A percentile compares a stretch with the other conserved stretches of the same genome.
phyloP scores from a whole-genome alignment of 2,888 invertebrate species.

The Cataglyphis rosenhaueri region DNA sequence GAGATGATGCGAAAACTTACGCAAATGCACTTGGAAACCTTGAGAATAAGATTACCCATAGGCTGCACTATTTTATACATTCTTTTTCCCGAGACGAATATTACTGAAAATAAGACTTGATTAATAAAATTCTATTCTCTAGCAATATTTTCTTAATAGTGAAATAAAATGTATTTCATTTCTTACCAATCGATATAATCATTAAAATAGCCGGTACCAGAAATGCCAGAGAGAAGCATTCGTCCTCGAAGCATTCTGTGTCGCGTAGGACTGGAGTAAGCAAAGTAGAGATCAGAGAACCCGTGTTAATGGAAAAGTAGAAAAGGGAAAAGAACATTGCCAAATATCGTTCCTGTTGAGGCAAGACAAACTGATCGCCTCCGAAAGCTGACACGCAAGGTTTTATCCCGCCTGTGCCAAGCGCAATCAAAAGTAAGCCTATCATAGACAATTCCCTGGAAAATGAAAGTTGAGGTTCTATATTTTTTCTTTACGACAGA shows the following conservation, averaged over 20 bases:
- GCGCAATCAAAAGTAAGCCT: conserved; percentile 91
- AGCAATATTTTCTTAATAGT: background rate
- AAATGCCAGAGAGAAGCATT: conserved; percentile 94
- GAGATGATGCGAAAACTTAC: conserved; percentile 87
- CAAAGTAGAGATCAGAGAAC: conserved; percentile 95
- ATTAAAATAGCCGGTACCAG: conserved; percentile 95
- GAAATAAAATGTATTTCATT: background rate
- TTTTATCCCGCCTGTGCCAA: conserved; percentile 98
- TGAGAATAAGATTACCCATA: conserved; percentile 93
- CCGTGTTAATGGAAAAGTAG: conserved; percentile 97
- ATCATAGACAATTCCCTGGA: conserved; percentile 89
- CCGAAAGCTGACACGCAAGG: conserved; percentile 98
- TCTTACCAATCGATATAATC: conserved; percentile 92
- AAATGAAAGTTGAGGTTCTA: conserved; percentile 24
- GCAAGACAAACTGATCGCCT: conserved; percentile 95
- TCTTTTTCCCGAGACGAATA: conserved; percentile 93
- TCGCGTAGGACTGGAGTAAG: conserved; percentile 95
- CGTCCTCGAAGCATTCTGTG: conserved; percentile 91
- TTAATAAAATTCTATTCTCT: background rate
- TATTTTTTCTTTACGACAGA: background rate
- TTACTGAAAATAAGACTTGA: conserved; percentile 86
- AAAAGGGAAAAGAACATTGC: conserved; percentile 96
- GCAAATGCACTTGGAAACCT: conserved; percentile 91
- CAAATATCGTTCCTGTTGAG: conserved; percentile 92
- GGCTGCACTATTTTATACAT: conserved; percentile 92